phyloP scores from a whole-genome alignment of 2,113 vertebrate genomes.

The Acinonyx jubatus region DNA sequence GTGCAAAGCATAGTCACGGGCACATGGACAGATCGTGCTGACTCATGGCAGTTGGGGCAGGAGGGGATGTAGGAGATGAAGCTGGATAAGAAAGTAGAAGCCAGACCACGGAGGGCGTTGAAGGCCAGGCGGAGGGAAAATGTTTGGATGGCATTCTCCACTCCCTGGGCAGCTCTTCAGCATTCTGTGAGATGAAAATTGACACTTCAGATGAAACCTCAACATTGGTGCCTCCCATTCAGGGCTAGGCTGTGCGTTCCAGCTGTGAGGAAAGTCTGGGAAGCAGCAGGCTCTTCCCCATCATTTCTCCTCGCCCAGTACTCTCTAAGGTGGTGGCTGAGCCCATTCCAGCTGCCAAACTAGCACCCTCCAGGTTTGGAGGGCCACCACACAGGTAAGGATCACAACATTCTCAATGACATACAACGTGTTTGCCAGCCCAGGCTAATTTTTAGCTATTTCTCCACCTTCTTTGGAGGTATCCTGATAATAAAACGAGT shows the following conservation, averaged over 20 bases:
- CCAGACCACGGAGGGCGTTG: not conserved
- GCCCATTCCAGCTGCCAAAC: not conserved
- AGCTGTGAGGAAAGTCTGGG: not conserved
- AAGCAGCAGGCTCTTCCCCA: not conserved
- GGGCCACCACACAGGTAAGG: not conserved
- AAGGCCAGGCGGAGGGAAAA: not conserved
- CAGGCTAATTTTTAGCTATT: not conserved
- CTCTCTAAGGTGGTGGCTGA: not conserved
- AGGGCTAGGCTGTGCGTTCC: not conserved
- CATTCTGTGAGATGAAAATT: not conserved
- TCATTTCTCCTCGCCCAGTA: not conserved
- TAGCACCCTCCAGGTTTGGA: not conserved
- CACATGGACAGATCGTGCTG: rapidly evolving
- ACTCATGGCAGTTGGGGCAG: too few species aligned
- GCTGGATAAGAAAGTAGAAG: not conserved
- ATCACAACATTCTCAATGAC: not conserved
- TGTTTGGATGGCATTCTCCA: not conserved
- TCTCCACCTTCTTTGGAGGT: constrained; percentile 4
- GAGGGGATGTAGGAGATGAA: too few species aligned
- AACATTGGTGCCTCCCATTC: not conserved
- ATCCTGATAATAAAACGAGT: not conserved
- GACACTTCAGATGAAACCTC: not conserved
- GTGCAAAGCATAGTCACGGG: not conserved
- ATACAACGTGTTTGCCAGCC: not conserved
- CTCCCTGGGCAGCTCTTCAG: not conserved